These are phyloP conservation scores for Lepidonotus clava DNA, from an alignment of 2,888 invertebrate genomes.

Conservation along the genomic window DNA sequence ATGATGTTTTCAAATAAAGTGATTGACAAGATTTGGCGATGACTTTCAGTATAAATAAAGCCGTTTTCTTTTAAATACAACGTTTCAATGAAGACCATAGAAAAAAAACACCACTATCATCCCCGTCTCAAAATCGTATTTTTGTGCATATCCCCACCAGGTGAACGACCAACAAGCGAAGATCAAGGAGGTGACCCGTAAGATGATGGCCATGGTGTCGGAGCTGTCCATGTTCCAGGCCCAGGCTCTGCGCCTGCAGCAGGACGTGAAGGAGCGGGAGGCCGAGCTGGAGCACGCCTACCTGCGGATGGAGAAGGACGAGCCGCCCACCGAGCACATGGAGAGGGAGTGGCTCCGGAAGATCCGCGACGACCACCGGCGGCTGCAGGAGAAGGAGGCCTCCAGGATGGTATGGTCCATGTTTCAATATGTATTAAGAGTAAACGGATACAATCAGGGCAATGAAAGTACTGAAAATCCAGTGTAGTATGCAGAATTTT, in stretches of 20 bases:
- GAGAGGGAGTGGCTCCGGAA: slow-evolving; percentile 77
- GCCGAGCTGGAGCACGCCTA: slow-evolving; percentile 77
- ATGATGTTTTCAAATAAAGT: background rate
- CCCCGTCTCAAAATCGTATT: background rate
- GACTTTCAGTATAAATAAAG: background rate
- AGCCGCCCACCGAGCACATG: slow-evolving; percentile 77
- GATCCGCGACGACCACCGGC: slow-evolving; percentile 70
- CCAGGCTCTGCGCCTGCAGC: slow-evolving; percentile 49
- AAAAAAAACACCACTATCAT: no score
- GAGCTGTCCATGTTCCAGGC: slow-evolving; percentile 81
- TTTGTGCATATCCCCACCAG: slow-evolving; percentile 63
- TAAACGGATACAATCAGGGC: no score
- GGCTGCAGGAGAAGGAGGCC: slow-evolving; percentile 70
- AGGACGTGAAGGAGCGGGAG: slow-evolving; percentile 73
- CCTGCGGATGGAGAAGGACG: slow-evolving; percentile 79
- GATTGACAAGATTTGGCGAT: background rate
- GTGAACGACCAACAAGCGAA: slow-evolving; percentile 77
- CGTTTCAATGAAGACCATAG: no score
- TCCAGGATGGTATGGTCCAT: slow-evolving; percentile 69
- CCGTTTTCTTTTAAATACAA: no score
- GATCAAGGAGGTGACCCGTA: slow-evolving; percentile 78
- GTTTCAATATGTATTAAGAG: background rate
- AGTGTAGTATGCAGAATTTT: no score
- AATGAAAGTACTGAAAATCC: no score
- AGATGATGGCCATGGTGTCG: slow-evolving; percentile 80